A percentile compares a stretch with the other conserved stretches of the same genome.
These are phyloP conservation scores for Harpagifer antarcticus DNA, from an alignment of 2,797 vertebrate genomes.

Conservation along the genomic window DNA sequence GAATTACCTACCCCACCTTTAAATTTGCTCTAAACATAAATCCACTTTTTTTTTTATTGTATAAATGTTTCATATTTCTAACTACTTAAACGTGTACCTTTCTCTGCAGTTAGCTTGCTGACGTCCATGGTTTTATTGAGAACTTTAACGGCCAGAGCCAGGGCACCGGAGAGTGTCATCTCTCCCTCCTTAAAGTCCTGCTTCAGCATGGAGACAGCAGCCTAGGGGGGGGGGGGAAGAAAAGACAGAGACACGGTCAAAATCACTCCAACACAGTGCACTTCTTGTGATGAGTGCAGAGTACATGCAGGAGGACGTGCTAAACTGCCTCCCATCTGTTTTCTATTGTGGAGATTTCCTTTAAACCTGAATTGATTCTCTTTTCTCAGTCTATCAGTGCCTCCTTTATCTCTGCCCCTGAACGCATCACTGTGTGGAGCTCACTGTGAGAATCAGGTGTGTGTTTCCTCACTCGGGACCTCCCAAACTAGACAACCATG, in stretches of 20 bases:
- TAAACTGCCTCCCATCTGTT: not conserved
- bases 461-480: slow-evolving; percentile 25
- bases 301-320: not conserved
- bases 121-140: slow-evolving; percentile 98
- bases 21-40: not conserved
- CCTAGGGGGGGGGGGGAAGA: slow-evolving; percentile 71
- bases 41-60: not conserved
- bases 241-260: not conserved
- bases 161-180: slow-evolving; percentile 91
- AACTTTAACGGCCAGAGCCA: slow-evolving; percentile 93
- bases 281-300: not conserved
- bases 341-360: not conserved
- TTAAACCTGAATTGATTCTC: not conserved
- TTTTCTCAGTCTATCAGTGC: not conserved
- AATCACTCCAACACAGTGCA: not conserved
- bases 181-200: slow-evolving; percentile 96
- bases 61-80: not conserved
- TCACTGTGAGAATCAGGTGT: slow-evolving; percentile 24
- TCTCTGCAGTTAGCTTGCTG: slow-evolving; percentile 96
- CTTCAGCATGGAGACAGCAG: slow-evolving; percentile 95
- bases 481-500: not conserved
- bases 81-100: slow-evolving; percentile 80
- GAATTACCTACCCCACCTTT: too few species aligned
- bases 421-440: not conserved
- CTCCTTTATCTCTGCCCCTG: slow-evolving; percentile 1